A percentile compares a stretch with the other conserved stretches of the same genome.
These are phyloP conservation scores for Mimumesa dahlbomi DNA, from an alignment of 2,888 invertebrate species.

Conservation along the genomic window DNA sequence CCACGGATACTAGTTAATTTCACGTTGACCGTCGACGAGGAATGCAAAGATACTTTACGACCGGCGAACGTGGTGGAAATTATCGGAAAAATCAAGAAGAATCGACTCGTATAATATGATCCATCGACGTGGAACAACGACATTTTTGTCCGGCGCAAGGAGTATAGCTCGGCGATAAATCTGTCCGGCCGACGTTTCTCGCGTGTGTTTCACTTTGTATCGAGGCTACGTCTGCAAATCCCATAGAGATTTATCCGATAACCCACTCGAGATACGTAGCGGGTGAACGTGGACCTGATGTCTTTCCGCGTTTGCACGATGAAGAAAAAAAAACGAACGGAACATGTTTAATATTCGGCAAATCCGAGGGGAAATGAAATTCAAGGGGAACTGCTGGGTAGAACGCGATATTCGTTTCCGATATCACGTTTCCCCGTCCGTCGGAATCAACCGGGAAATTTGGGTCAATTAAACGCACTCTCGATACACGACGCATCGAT, in stretches of 20 bases:
- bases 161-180: slow-evolving; percentile 33
- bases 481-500: not conserved
- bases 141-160: not conserved
- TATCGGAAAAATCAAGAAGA: not conserved
- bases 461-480: slow-evolving; percentile 14
- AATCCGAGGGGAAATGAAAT: not conserved
- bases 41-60: no score
- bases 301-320: not conserved
- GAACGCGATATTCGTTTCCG: not conserved
- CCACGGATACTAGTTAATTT: no score
- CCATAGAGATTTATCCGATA: slow-evolving; percentile 23
- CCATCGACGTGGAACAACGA: slow-evolving; percentile 3
- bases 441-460: no score
- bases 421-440: no score
- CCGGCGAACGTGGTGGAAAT: no score
- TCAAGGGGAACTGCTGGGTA: slow-evolving; percentile 10
- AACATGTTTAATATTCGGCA: no score
- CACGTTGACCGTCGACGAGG: no score
- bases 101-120: no score
- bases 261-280: not conserved
- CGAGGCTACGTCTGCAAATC: slow-evolving; percentile 6
- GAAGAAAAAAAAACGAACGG: not conserved
- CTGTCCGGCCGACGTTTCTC: slow-evolving; percentile 11
- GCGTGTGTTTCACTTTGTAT: slow-evolving; percentile 15
- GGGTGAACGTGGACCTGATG: not conserved